These are phyloP conservation scores for Fragum whitleyi DNA, from an alignment of 2,888 invertebrate genomes.

Conservation along the genomic window DNA sequence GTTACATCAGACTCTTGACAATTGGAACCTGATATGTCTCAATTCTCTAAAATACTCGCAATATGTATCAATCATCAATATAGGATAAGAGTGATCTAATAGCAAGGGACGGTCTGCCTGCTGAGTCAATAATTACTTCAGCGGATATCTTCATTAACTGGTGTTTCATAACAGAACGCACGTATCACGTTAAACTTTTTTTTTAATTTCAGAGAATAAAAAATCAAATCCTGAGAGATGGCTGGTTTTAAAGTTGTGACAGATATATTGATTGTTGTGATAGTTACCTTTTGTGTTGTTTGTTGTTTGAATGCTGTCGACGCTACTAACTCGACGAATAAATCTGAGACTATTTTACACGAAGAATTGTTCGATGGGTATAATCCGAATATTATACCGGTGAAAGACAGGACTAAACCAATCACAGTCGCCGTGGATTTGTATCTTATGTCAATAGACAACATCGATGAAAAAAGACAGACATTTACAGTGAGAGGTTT, in stretches of 20 bases:
- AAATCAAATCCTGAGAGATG: not conserved
- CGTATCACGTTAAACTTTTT: not conserved
- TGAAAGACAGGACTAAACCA: constrained; percentile 20
- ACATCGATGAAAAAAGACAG: constrained; percentile 61
- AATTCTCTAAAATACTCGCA: too few relatives aligned
- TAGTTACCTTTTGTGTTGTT: not conserved
- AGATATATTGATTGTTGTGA: not conserved
- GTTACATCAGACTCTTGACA: too few relatives aligned
- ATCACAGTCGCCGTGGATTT: constrained; percentile 48
- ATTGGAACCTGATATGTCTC: too few relatives aligned
- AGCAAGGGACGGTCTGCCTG: too few relatives aligned
- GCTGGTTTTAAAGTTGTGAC: not conserved
- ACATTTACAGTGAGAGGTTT: constrained; percentile 52
- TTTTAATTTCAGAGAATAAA: not conserved
- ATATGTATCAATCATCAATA: too few relatives aligned
- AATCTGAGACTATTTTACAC: constrained; percentile 46
- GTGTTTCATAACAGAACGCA: not conserved
- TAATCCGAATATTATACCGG: constrained; percentile 51
- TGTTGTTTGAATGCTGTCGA: not conserved
- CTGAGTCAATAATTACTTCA: not conserved
- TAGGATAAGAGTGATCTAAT: too few relatives aligned
- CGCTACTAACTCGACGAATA: not conserved
- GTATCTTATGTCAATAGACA: constrained; percentile 60
- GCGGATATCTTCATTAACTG: not conserved
- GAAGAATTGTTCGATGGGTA: constrained; percentile 38